Conservation (phyloP, 2,113 vertebrate species). For the Toxotes jaculatrix region DNA sequence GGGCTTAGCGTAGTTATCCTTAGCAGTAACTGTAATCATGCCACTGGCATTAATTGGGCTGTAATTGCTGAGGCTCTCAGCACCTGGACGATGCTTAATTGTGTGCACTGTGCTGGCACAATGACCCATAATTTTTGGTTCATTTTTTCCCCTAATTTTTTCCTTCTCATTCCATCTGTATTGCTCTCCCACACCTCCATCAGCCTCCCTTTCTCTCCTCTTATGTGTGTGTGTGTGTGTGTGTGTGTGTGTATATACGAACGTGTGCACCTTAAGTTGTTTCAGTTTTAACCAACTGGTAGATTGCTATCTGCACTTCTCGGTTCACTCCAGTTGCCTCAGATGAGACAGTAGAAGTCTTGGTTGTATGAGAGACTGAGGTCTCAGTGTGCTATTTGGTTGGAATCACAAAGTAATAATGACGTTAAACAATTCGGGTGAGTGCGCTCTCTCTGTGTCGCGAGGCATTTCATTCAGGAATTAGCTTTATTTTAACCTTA, state of each 20-base stretch:
- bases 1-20: conserved; percentile 79
- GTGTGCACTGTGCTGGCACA: conserved; percentile 87
- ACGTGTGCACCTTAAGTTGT: conserved; percentile 35
- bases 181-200: conserved; percentile 64
- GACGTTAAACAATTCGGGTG: not conserved
- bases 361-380: not conserved
- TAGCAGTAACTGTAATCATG: conserved; percentile 82
- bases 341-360: conserved; percentile 1
- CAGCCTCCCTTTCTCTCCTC: conserved; percentile 54
- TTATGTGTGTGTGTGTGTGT: conserved; percentile 4
- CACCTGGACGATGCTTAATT: conserved; percentile 89
- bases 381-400: not conserved
- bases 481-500: conserved; percentile 4
- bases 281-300: conserved; percentile 41
- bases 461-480: not conserved
- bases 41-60: conserved; percentile 87
- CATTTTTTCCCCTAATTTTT: conserved; percentile 76
- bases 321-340: not conserved
- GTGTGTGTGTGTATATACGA: conserved; percentile 12
- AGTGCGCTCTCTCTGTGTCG: not conserved
- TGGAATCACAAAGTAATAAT: not conserved
- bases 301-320: conserved; percentile 21
- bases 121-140: conserved; percentile 87
- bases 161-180: conserved; percentile 67
- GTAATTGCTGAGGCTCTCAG: conserved; percentile 86